Evolutionary conservation across 2,888 invertebrate species (phyloP).

Genomic region (Hemistola chrysoprasaria): DNA sequence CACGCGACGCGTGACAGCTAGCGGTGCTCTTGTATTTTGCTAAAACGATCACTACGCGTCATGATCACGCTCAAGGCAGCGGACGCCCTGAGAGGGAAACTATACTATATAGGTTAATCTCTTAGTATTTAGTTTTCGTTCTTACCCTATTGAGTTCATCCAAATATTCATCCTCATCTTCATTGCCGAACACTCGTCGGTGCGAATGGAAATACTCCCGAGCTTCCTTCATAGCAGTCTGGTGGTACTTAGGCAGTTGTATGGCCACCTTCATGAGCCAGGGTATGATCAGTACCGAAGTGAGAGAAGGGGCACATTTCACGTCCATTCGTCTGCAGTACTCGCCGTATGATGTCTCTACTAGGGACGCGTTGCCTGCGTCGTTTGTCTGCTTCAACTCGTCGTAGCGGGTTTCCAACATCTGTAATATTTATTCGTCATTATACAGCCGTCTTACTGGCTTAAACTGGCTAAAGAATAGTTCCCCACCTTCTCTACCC

Average conservation of each 20-base stretch:
- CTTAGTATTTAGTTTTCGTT: too few relatives aligned
- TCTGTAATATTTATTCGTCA: slow-evolving; percentile 9
- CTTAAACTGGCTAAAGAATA: neutral
- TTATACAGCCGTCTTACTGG: slow-evolving; percentile 1
- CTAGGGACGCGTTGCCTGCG: slow-evolving; percentile 14
- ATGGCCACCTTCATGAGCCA: slow-evolving; percentile 31
- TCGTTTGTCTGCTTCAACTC: slow-evolving; percentile 10
- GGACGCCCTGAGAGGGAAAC: too few relatives aligned
- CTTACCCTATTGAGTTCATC: slow-evolving; percentile 24
- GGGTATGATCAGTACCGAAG: slow-evolving; percentile 31
- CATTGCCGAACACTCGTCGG: slow-evolving; percentile 26
- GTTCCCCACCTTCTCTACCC: too few relatives aligned
- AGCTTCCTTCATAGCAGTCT: slow-evolving; percentile 17
- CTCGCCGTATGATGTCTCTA: slow-evolving; percentile 56
- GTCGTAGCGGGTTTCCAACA: slow-evolving; percentile 10
- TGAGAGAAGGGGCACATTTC: slow-evolving; percentile 30
- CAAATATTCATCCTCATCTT: slow-evolving; percentile 27
- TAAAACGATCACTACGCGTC: too few relatives aligned
- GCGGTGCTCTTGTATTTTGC: too few relatives aligned
- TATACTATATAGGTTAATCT: too few relatives aligned
- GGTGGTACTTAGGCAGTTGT: slow-evolving; percentile 29
- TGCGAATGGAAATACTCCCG: slow-evolving; percentile 25
- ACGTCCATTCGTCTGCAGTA: slow-evolving; percentile 81
- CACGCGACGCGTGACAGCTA: too few relatives aligned
- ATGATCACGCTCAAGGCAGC: too few relatives aligned